A percentile compares a stretch with the other conserved stretches of the same genome.
Conservation (phyloP, 1,140 invertebrate species). For the Chironomus tepperi region DNA sequence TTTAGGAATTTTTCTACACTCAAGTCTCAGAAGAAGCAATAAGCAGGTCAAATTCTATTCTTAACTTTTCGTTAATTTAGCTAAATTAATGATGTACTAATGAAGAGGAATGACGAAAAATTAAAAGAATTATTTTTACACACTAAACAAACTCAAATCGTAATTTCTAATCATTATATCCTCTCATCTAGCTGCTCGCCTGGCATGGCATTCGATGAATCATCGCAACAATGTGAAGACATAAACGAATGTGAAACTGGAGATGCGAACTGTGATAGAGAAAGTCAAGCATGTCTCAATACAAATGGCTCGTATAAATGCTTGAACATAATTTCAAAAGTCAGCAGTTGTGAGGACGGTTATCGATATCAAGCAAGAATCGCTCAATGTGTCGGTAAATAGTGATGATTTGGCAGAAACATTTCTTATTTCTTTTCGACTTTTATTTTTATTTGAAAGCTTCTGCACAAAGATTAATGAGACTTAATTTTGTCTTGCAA, state of each 20-base stretch:
- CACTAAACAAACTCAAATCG: too few species aligned
- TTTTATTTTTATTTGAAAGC: too few species aligned
- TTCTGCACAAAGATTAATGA: neutral
- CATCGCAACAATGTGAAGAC: conserved; percentile 40
- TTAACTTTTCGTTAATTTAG: too few species aligned
- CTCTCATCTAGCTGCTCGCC: conserved; percentile 25
- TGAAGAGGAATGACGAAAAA: too few species aligned
- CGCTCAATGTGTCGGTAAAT: conserved; percentile 23
- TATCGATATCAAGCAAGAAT: conserved; percentile 21
- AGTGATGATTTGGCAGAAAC: conserved; percentile 25
- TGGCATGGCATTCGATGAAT: conserved; percentile 29
- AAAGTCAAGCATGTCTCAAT: conserved; percentile 35
- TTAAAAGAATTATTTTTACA: too few species aligned
- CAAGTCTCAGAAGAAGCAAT: too few species aligned
- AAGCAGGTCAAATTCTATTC: too few species aligned
- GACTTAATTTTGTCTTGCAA: conserved; percentile 28
- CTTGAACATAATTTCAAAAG: conserved; percentile 17
- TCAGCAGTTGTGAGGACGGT: neutral
- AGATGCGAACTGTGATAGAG: conserved; percentile 49
- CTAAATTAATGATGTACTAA: too few species aligned
- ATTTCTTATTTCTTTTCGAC: too few species aligned
- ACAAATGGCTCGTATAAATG: conserved; percentile 34
- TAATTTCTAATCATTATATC: too few species aligned
- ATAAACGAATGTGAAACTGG: conserved; percentile 59
- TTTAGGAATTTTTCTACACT: too few species aligned